Conservation (phyloP, 2,888 invertebrate species). For the Torymus aiolomorphi region DNA sequence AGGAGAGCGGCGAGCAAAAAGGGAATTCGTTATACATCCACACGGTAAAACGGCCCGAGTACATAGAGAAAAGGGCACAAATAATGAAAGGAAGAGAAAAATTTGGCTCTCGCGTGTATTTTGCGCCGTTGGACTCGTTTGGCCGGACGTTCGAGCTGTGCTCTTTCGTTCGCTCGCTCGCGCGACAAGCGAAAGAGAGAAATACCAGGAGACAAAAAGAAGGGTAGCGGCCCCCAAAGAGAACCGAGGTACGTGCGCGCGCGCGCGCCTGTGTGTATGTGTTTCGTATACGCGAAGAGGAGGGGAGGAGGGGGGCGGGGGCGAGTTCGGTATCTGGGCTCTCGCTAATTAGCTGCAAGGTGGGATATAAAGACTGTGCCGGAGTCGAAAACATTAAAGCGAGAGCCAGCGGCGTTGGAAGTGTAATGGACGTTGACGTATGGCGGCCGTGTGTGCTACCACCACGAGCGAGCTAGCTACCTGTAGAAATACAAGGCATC, state of each 20-base stretch:
- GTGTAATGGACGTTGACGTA: conserved; percentile 70
- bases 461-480: neutral
- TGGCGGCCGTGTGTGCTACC: conserved; percentile 54
- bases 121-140: conserved; percentile 13
- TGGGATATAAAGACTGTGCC: conserved; percentile 65
- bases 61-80: conserved; percentile 32
- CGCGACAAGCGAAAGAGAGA: conserved; percentile 47
- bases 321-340: conserved; percentile 65
- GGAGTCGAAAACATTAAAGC: conserved; percentile 70
- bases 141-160: conserved; percentile 11
- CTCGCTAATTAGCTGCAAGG: conserved; percentile 72
- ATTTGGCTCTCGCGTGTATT: conserved; percentile 1
- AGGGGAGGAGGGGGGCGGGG: conserved; percentile 51
- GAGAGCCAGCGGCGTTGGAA: conserved; percentile 57
- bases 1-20: neutral
- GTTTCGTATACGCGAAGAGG: neutral
- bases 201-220: conserved; percentile 3
- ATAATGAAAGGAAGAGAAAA: conserved; percentile 47
- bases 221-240: conserved; percentile 11
- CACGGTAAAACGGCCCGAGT: neutral
- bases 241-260: neutral
- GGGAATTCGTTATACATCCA: neutral
- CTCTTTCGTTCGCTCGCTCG: no score
- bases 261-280: no score
- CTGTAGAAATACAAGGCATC: no score